These are phyloP conservation scores for Cyanistes caeruleus DNA, from an alignment of 2,113 vertebrate genomes.

Conservation along the genomic window DNA sequence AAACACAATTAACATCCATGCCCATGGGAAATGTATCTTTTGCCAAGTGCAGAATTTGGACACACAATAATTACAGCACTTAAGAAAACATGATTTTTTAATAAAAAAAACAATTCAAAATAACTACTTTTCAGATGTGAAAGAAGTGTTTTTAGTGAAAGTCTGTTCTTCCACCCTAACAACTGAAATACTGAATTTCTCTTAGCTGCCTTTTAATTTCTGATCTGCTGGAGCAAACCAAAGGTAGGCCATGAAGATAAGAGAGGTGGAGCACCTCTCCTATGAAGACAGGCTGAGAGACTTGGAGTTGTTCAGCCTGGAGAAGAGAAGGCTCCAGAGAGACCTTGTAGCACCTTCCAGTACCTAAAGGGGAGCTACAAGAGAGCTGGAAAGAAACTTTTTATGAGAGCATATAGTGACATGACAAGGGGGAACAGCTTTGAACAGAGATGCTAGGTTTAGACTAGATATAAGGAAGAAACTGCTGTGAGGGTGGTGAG, in stretches of 20 bases:
- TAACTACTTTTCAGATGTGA: not conserved
- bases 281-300: not conserved
- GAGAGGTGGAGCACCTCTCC: not conserved
- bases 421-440: not conserved
- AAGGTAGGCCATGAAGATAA: not conserved
- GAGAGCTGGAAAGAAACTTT: not conserved
- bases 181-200: not conserved
- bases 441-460: not conserved
- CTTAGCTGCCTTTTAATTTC: not conserved
- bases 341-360: not conserved
- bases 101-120: not conserved
- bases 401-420: not conserved
- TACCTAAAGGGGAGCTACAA: not conserved
- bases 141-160: not conserved
- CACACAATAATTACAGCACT: not conserved
- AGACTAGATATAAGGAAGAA: not conserved
- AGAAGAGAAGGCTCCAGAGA: not conserved
- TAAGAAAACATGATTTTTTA: not conserved
- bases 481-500: not conserved
- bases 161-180: not conserved
- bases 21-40: not conserved
- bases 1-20: not conserved
- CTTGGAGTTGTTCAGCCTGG: not conserved
- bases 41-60: not conserved
- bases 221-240: not conserved